phyloP scores from a whole-genome alignment of 2,113 vertebrate species.

The Chamaea fasciata region DNA sequence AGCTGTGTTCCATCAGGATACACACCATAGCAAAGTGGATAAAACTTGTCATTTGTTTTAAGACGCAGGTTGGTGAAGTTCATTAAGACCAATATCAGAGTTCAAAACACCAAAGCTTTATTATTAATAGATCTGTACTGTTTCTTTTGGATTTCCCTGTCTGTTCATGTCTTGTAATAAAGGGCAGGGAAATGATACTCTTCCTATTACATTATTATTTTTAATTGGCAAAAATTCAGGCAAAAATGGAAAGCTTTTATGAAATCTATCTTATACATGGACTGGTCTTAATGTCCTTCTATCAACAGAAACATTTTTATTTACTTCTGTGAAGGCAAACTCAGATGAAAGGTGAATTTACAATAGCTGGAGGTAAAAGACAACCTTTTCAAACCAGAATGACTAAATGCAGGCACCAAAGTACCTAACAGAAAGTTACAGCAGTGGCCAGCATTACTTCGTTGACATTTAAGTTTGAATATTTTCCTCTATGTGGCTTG shows the following conservation, averaged over 20 bases:
- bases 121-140: neutral
- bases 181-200: neutral
- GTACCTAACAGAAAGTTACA: neutral
- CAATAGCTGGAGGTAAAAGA: conserved; percentile 12
- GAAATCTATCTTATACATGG: neutral
- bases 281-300: neutral
- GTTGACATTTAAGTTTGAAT: neutral
- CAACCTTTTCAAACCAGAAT: conserved; percentile 37
- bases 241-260: neutral
- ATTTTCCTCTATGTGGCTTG: neutral
- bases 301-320: neutral
- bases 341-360: neutral
- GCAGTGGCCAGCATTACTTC: neutral
- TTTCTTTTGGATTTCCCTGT: neutral
- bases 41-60: neutral
- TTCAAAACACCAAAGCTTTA: neutral
- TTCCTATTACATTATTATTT: neutral
- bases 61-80: neutral
- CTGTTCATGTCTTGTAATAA: neutral
- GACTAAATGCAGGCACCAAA: neutral
- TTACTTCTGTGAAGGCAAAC: neutral
- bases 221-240: neutral
- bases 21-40: neutral
- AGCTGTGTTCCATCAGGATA: neutral
- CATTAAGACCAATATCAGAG: neutral